These are phyloP conservation scores for Gadopsis bispinosus DNA, from an alignment of 2,797 vertebrate genomes.

Conservation along the genomic window DNA sequence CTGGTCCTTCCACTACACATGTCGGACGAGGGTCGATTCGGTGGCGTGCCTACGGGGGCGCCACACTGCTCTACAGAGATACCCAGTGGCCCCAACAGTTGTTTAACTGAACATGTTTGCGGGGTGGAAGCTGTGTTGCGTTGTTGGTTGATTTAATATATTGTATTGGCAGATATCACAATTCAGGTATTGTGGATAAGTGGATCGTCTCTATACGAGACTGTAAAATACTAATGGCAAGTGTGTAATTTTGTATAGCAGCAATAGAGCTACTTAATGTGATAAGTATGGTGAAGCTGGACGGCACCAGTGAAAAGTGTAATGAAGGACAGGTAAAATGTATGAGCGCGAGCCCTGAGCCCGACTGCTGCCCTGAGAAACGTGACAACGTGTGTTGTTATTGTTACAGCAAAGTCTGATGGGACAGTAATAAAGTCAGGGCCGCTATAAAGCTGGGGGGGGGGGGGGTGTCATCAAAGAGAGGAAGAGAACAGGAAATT, in stretches of 20 bases:
- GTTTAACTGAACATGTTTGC: too few relatives aligned
- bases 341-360: constrained; percentile 21
- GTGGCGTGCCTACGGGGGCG: too few relatives aligned
- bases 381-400: constrained; percentile 57
- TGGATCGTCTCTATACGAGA: too few relatives aligned
- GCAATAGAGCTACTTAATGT: constrained; percentile 27
- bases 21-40: too few relatives aligned
- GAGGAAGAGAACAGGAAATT: constrained; percentile 28
- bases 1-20: too few relatives aligned
- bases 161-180: too few relatives aligned
- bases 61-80: too few relatives aligned
- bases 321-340: constrained; percentile 51
- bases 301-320: constrained; percentile 38
- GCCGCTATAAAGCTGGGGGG: constrained; percentile 60
- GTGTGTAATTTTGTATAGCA: background rate
- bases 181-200: too few relatives aligned
- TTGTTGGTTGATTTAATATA: too few relatives aligned
- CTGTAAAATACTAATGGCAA: constrained; percentile 9
- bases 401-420: constrained; percentile 46
- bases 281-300: constrained; percentile 23
- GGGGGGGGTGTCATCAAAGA: constrained; percentile 44
- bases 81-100: too few relatives aligned
- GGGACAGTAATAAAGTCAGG: constrained; percentile 59
- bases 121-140: too few relatives aligned
- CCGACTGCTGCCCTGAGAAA: constrained; percentile 38